Percentiles rank a stretch among this genome's conserved stretches.
Conservation (phyloP, 2,113 vertebrate species). For the Lynx canadensis region DNA sequence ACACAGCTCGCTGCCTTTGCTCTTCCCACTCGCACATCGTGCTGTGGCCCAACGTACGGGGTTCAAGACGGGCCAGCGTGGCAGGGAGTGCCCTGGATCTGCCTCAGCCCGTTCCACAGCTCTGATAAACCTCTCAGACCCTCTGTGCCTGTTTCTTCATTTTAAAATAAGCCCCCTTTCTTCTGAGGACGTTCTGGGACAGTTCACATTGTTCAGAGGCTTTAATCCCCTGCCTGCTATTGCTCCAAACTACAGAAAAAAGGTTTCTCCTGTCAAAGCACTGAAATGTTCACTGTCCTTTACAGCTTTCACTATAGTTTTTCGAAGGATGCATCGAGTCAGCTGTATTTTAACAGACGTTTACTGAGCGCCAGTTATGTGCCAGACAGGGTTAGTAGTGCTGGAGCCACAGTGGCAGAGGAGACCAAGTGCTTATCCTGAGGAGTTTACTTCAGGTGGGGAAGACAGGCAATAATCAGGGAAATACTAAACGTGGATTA, state of each 20-base stretch:
- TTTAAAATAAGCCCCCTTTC: neutral
- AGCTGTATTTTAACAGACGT: neutral
- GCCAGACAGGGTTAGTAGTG: neutral
- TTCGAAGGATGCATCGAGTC: neutral
- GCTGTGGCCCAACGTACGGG: neutral
- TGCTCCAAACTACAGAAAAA: neutral
- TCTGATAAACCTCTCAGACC: neutral
- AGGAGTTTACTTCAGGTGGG: neutral
- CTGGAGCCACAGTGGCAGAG: neutral
- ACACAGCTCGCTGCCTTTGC: neutral
- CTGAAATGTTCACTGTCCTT: neutral
- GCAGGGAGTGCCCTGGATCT: neutral
- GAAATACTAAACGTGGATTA: neutral
- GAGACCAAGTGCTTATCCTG: neutral
- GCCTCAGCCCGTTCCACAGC: neutral
- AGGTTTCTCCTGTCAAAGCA: neutral
- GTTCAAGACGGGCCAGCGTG: accelerated
- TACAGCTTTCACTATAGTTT: neutral
- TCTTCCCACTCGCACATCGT: neutral
- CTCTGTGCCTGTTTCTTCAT: neutral
- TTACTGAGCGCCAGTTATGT: neutral
- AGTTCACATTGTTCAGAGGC: neutral
- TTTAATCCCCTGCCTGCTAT: neutral
- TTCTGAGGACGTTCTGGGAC: neutral
- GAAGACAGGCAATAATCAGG: neutral